phyloP scores from a whole-genome alignment of 2,797 vertebrate species.

The Danionella dracula region DNA sequence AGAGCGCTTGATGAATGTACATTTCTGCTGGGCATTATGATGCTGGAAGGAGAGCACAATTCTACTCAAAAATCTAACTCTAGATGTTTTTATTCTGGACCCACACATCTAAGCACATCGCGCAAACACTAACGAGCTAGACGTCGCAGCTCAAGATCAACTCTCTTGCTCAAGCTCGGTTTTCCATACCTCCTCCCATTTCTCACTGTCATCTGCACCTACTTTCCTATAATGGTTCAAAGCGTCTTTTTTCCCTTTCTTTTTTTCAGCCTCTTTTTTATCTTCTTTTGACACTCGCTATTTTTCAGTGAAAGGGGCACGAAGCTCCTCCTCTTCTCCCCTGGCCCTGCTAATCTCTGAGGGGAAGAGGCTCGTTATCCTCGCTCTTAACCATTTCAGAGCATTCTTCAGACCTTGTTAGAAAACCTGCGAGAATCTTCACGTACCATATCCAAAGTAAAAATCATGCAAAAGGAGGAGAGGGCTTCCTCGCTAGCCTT shows the following conservation, averaged over 20 bases:
- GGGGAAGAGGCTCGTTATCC: conserved; percentile 25
- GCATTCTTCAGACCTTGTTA: neutral
- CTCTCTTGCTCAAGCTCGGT: conserved; percentile 66
- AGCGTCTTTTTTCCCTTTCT: conserved; percentile 10
- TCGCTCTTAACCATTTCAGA: conserved; percentile 11
- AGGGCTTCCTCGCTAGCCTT: too few species aligned
- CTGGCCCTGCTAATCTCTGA: conserved; percentile 39
- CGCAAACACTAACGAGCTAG: conserved; percentile 12
- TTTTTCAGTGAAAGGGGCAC: conserved; percentile 61
- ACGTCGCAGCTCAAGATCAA: conserved; percentile 36
- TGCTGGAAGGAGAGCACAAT: neutral
- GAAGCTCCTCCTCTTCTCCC: conserved; percentile 58
- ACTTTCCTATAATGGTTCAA: conserved; percentile 59
- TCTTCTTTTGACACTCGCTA: conserved; percentile 68
- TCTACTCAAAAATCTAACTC: too few species aligned
- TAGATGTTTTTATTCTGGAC: too few species aligned
- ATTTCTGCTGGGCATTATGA: neutral
- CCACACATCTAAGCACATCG: too few species aligned
- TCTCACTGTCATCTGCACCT: conserved; percentile 71
- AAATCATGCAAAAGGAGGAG: too few species aligned
- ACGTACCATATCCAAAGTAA: too few species aligned
- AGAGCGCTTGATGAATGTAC: neutral
- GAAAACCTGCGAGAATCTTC: neutral
- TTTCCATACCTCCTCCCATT: conserved; percentile 63
- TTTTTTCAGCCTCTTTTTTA: conserved; percentile 59